Evolutionary conservation across 2,888 invertebrate species (phyloP).

Genomic region (Formica aserva): DNA sequence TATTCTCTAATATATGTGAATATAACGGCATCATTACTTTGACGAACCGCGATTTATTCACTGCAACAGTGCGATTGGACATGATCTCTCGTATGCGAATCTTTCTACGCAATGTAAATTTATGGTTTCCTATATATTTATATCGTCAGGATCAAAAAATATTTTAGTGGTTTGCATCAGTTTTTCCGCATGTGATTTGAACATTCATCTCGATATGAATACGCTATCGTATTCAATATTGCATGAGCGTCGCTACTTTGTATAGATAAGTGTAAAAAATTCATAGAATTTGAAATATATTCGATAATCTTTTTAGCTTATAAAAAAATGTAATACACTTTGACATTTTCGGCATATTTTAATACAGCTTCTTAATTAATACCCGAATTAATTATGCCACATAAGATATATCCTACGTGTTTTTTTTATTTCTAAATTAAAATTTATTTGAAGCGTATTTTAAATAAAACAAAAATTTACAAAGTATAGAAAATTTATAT

Average conservation of each 20-base stretch:
- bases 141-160: not conserved
- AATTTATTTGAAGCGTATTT: not conserved
- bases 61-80: not conserved
- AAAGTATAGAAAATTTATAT: not conserved
- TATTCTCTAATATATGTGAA: constrained; percentile 2
- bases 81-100: not conserved
- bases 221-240: not conserved
- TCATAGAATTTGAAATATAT: not conserved
- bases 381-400: not conserved
- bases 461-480: constrained; percentile 3
- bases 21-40: not conserved
- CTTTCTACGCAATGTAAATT: not conserved
- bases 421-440: not conserved
- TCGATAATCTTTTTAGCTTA: not conserved
- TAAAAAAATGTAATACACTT: not conserved
- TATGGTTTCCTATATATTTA: not conserved
- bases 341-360: not conserved
- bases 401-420: not conserved
- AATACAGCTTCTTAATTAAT: not conserved
- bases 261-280: not conserved
- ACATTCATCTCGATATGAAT: not conserved
- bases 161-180: not conserved
- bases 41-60: not conserved
- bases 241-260: not conserved
- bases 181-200: not conserved